Conservation (phyloP, 2,888 invertebrate species). For the Cerastoderma edule region DNA sequence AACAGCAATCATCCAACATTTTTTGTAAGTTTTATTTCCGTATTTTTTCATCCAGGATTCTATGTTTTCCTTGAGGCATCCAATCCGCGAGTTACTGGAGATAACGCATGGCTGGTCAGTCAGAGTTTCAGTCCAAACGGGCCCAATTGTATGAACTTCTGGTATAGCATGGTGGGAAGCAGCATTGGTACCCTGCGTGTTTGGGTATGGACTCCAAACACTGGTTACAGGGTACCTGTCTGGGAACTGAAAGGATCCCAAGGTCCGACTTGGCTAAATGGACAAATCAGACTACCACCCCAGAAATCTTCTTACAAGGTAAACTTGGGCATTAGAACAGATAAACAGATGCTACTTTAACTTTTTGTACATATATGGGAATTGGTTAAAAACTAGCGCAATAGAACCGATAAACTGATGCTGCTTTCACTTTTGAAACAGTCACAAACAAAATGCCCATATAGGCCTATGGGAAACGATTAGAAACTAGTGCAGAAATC, state of each 20-base stretch:
- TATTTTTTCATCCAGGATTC: slow-evolving; percentile 47
- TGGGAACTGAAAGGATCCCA: slow-evolving; percentile 72
- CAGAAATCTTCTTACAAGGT: slow-evolving; percentile 68
- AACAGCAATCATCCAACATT: too few relatives aligned
- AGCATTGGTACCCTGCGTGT: slow-evolving; percentile 70
- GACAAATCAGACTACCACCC: slow-evolving; percentile 62
- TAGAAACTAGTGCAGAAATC: too few relatives aligned
- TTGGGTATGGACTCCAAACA: slow-evolving; percentile 62
- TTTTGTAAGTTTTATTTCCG: not conserved
- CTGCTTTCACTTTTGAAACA: too few relatives aligned
- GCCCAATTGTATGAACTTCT: slow-evolving; percentile 75
- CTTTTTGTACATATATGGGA: too few relatives aligned
- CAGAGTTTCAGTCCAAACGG: slow-evolving; percentile 42
- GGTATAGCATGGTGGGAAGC: slow-evolving; percentile 79
- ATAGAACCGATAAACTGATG: too few relatives aligned
- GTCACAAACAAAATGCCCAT: too few relatives aligned
- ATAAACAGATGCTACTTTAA: not conserved
- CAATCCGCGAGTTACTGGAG: slow-evolving; percentile 61
- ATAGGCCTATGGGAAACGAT: too few relatives aligned
- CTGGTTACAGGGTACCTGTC: slow-evolving; percentile 60
- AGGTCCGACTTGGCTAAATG: slow-evolving; percentile 63
- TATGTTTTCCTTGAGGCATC: slow-evolving; percentile 70
- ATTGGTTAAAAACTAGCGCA: too few relatives aligned
- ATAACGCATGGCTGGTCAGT: slow-evolving; percentile 67
- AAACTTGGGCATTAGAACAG: slow-evolving; percentile 16